phyloP scores from a whole-genome alignment of 2,888 invertebrate species.

The Torymus auratus region DNA sequence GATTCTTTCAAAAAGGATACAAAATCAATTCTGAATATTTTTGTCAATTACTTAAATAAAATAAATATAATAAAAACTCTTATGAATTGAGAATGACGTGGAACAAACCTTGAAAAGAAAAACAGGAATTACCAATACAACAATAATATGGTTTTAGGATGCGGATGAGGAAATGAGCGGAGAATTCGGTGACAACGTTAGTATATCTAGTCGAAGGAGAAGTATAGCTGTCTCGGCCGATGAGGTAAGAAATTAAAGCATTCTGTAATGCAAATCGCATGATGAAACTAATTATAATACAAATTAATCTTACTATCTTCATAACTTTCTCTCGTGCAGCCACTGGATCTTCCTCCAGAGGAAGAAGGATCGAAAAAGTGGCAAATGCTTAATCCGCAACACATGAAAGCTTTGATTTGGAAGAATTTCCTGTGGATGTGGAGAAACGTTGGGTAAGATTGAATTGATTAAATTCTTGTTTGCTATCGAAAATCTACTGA shows the following conservation, averaged over 20 bases:
- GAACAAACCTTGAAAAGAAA: not conserved
- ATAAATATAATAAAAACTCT: not conserved
- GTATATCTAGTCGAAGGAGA: conserved; percentile 84
- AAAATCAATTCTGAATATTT: no score
- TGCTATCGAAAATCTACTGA: no score
- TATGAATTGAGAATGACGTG: not conserved
- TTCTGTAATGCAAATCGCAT: no score
- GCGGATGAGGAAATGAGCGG: conserved; percentile 85
- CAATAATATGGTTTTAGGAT: conserved; percentile 62
- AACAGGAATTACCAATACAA: not conserved
- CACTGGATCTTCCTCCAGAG: conserved; percentile 84
- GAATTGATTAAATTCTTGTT: no score
- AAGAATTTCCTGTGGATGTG: conserved; percentile 93
- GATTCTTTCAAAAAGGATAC: not conserved
- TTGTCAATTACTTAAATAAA: not conserved
- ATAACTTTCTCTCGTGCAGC: conserved; percentile 67
- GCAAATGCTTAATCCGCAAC: conserved; percentile 83
- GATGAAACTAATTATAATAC: no score
- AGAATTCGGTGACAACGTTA: conserved; percentile 91
- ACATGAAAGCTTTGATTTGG: conserved; percentile 91
- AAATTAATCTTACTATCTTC: not conserved
- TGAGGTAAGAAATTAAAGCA: conserved; percentile 60
- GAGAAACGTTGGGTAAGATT: conserved; percentile 86
- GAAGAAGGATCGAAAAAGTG: conserved; percentile 77
- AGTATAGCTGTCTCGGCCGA: conserved; percentile 80